Conservation (phyloP, 2,113 vertebrate genomes). For the Pollachius pollachius region DNA sequence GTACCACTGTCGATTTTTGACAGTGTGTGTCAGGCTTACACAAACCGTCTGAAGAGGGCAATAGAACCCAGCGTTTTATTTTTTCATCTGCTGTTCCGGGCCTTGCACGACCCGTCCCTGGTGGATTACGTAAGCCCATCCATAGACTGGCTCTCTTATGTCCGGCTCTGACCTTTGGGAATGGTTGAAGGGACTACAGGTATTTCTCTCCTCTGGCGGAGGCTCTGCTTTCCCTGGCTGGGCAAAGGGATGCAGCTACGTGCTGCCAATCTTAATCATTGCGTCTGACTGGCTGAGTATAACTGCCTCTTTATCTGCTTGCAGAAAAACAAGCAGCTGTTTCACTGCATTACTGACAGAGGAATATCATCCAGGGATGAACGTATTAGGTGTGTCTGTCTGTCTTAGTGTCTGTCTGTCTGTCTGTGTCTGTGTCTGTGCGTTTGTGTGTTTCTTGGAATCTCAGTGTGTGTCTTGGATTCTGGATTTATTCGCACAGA, state of each 20-base stretch:
- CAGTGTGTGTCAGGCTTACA: conserved; percentile 9
- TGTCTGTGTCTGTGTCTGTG: neutral
- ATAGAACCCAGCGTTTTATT: conserved; percentile 18
- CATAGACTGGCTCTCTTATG: conserved; percentile 24
- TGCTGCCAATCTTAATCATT: conserved; percentile 19
- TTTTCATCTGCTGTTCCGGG: conserved; percentile 37
- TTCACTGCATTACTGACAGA: neutral
- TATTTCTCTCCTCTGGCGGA: conserved; percentile 8
- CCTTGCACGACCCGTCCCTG: conserved; percentile 32
- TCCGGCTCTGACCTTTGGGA: conserved; percentile 35
- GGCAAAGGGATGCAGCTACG: conserved; percentile 5
- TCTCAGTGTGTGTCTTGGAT: conserved; percentile 1
- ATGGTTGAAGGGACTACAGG: conserved; percentile 16
- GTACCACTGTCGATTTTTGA: neutral
- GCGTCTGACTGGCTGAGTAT: conserved; percentile 9
- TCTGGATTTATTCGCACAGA: conserved; percentile 37
- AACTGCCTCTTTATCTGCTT: conserved; percentile 1
- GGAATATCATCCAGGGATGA: conserved; percentile 5
- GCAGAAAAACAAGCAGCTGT: neutral
- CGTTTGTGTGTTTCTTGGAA: neutral
- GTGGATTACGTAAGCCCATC: conserved; percentile 15
- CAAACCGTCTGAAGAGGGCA: conserved; percentile 41
- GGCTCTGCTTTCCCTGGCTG: neutral
- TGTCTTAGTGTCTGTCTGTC: too few relatives aligned
- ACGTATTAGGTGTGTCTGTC: neutral